These are phyloP conservation scores for Seira sanloemensis DNA, from an alignment of 2,888 invertebrate genomes.

Conservation along the genomic window DNA sequence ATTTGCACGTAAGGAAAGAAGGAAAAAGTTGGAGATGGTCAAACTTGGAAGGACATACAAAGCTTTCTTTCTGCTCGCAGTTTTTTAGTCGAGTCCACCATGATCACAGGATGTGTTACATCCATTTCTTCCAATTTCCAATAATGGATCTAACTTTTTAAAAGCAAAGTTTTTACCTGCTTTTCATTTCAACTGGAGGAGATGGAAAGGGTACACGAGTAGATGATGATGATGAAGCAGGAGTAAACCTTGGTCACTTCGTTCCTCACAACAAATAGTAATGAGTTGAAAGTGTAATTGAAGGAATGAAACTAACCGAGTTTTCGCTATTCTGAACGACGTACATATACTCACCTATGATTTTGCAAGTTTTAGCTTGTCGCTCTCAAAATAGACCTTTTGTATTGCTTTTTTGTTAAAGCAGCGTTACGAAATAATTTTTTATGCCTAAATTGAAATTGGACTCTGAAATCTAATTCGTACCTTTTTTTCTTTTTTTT, in stretches of 20 bases:
- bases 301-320: background rate
- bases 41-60: background rate
- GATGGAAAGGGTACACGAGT: background rate
- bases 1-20: background rate
- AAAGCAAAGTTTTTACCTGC: background rate
- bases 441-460: background rate
- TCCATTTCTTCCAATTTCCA: constrained; percentile 1
- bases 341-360: background rate
- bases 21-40: too few relatives aligned
- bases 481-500: background rate
- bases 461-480: constrained; percentile 1
- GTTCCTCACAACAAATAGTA: background rate
- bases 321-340: too few relatives aligned
- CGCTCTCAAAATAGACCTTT: background rate
- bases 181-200: background rate
- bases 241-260: background rate
- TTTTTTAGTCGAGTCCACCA: too few relatives aligned
- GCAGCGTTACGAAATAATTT: background rate
- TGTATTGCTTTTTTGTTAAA: background rate
- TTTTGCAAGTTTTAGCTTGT: background rate
- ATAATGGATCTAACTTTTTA: constrained; percentile 2
- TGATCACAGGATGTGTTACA: too few relatives aligned
- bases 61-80: background rate
- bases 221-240: background rate
- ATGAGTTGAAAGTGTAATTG: constrained; percentile 7